Conservation (phyloP, 2,113 vertebrate species). For the Zosterops japonicus region DNA sequence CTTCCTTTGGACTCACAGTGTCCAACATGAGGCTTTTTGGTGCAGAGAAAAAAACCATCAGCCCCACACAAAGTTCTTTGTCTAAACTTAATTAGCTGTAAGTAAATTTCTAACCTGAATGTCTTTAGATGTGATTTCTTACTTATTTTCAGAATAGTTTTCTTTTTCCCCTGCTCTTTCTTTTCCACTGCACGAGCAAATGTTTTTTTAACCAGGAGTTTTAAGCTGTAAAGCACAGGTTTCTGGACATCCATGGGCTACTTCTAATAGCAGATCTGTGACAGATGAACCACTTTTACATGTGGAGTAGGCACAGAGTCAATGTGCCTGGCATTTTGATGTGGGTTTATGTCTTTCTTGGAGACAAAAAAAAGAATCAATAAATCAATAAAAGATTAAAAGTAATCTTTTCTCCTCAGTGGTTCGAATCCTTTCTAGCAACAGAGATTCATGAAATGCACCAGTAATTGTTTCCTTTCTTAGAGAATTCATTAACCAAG, state of each 20-base stretch:
- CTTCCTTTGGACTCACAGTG: fast-evolving
- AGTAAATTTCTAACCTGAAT: background rate
- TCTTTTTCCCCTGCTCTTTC: background rate
- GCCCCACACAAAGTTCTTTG: background rate
- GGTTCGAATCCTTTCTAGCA: background rate
- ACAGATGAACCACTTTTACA: background rate
- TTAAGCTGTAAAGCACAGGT: background rate
- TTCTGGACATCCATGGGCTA: background rate
- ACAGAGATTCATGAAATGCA: slow-evolving; percentile 12
- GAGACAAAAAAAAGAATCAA: background rate
- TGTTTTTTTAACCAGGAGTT: background rate
- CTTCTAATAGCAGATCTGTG: background rate
- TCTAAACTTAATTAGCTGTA: background rate
- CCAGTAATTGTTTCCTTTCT: slow-evolving; percentile 33
- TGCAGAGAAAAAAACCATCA: background rate
- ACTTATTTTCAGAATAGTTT: background rate
- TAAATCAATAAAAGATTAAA: slow-evolving; percentile 50
- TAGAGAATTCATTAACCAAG: slow-evolving; percentile 23
- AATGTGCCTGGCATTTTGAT: background rate
- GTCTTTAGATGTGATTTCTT: background rate
- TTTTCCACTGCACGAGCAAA: background rate
- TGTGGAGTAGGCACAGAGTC: fast-evolving
- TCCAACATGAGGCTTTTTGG: background rate
- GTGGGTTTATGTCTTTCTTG: background rate
- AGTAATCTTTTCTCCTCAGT: slow-evolving; percentile 18